Base-by-base conservation (phyloP, 1,140 invertebrate genomes). In the Steinernema khuongi region DNA sequence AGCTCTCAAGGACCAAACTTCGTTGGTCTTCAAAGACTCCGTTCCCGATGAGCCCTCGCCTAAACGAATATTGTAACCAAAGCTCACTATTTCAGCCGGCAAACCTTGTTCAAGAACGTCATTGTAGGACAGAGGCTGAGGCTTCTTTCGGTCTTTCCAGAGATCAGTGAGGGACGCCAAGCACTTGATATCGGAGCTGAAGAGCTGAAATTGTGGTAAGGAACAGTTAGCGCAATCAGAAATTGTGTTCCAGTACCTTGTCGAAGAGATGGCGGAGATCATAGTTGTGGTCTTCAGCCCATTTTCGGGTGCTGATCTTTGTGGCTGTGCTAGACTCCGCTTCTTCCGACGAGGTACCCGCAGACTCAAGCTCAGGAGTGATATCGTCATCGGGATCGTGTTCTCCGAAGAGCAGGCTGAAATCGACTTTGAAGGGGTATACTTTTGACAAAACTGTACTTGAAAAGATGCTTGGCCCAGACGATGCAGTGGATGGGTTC, bases 401-500 rank as follows among this genome's bases (percentile, higher is more conserved):
- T 87, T 97, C 93, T 1, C 96, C 97, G 89, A 97, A 99, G 1
- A 99, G 88, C 87, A 99, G 97, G 88, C 92, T 94, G 81, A 75
- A 88, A 86, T 81, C 11, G 67, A 32, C 26, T 68, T 60, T 60
- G 2, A 60, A 41, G 36, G 36, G n/a, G n/a, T n/a, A n/a, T 66
- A 36, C 33, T 11, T 69, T 30, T 19, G 50, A 71, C 68, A 67
- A 22, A 31, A n/a, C 31, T 88, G 90, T 89, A 94, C 92, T 97
- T 98, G 85, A 98, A 99, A 18, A 99, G 89, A 89, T 97, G 94
- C 86, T 99, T 99, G 0, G 94, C 92, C 97, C 97, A 99, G 1
- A 99, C 94, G 81, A 99, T 95, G 85, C 97, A 99, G 87, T 99
- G 97, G 80, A 99, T 96, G 0, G 94, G 93, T 86, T 98, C 95